Percentiles rank a stretch among this genome's conserved stretches.
These are phyloP conservation scores for Xestoiulus laeticollis DNA, from an alignment of 2,888 invertebrate species.

Conservation along the genomic window DNA sequence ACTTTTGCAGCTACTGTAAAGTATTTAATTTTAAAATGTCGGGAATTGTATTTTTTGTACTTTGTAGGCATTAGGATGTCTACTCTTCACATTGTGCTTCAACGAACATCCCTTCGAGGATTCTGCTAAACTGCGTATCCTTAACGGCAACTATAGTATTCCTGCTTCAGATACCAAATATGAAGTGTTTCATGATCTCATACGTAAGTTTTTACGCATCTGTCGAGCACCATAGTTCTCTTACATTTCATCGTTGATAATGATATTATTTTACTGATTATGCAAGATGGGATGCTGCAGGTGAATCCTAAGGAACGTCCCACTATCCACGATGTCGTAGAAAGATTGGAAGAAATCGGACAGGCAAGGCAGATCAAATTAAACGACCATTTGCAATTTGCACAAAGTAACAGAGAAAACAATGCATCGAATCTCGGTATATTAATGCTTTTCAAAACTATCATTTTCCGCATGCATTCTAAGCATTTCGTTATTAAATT, in stretches of 20 bases:
- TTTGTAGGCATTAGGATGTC: slow-evolving; percentile 85
- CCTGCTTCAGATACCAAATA: slow-evolving; percentile 82
- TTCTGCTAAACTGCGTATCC: slow-evolving; percentile 88
- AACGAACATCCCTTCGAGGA: slow-evolving; percentile 98
- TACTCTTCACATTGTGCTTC: slow-evolving; percentile 90
- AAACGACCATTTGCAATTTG: slow-evolving; percentile 78
- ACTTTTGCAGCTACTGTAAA: not conserved
- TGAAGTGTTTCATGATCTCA: slow-evolving; percentile 86
- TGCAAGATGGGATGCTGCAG: slow-evolving; percentile 69
- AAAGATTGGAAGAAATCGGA: slow-evolving; percentile 86
- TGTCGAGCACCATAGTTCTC: too few relatives aligned
- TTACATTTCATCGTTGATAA: not conserved
- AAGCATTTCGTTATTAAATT: not conserved
- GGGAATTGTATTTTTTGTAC: slow-evolving; percentile 55
- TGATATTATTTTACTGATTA: not conserved
- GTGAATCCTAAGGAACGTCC: slow-evolving; percentile 83
- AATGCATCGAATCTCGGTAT: slow-evolving; percentile 56
- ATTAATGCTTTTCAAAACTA: not conserved
- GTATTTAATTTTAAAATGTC: not conserved
- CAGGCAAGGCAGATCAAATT: slow-evolving; percentile 85
- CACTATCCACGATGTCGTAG: slow-evolving; percentile 80
- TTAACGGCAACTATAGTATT: slow-evolving; percentile 93
- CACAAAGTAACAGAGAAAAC: slow-evolving; percentile 59
- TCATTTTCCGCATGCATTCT: not conserved
- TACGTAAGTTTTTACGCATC: slow-evolving; percentile 77